These are phyloP conservation scores for Agrypnia vestita DNA, from an alignment of 1,140 invertebrate genomes.

Conservation along the genomic window DNA sequence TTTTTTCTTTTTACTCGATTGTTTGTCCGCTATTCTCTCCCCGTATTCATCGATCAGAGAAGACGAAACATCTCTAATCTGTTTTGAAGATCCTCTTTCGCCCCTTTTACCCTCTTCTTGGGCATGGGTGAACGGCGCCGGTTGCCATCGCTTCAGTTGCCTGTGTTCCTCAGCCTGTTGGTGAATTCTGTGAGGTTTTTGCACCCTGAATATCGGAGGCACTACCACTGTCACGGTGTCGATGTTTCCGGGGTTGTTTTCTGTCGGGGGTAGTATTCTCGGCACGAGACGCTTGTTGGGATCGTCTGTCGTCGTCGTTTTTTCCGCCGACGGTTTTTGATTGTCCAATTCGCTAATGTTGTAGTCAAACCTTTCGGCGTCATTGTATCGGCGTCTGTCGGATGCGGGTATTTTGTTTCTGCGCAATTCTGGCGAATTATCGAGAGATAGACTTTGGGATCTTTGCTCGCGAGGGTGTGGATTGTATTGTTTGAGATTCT, in stretches of 20 bases:
- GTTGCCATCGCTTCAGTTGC: constrained; percentile 43
- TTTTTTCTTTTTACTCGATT: not conserved
- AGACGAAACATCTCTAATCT: constrained; percentile 46
- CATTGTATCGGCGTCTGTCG: constrained; percentile 56
- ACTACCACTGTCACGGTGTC: constrained; percentile 71
- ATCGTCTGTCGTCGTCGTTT: constrained; percentile 69
- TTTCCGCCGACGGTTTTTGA: constrained; percentile 65
- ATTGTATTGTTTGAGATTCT: constrained; percentile 11
- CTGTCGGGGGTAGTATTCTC: constrained; percentile 68
- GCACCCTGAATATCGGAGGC: constrained; percentile 70
- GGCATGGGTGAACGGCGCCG: constrained; percentile 50
- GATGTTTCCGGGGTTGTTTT: constrained; percentile 70
- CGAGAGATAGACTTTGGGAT: constrained; percentile 32
- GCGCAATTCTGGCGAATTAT: constrained; percentile 35
- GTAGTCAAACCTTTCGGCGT: constrained; percentile 57
- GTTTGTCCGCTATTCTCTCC: constrained; percentile 3
- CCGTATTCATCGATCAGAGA: constrained; percentile 33
- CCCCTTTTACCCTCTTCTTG: constrained; percentile 49
- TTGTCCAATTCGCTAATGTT: constrained; percentile 56
- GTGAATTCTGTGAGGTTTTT: constrained; percentile 64
- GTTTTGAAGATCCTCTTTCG: constrained; percentile 32
- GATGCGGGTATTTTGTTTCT: constrained; percentile 62
- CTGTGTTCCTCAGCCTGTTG: constrained; percentile 47
- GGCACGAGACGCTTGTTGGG: constrained; percentile 66
- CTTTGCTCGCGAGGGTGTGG: not conserved